phyloP scores from a whole-genome alignment of 2,113 vertebrate genomes.

The Camelus bactrianus region DNA sequence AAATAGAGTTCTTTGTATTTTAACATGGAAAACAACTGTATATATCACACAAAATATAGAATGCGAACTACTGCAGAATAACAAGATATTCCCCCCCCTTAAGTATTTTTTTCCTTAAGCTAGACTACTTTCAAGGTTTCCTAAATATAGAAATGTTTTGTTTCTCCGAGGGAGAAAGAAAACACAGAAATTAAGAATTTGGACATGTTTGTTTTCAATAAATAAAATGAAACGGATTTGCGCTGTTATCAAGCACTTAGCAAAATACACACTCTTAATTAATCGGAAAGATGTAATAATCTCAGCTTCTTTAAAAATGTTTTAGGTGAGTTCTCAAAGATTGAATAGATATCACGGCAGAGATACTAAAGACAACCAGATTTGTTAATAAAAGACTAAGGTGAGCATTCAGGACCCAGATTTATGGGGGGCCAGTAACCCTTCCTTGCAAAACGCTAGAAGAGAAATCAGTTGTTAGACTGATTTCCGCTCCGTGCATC shows the following conservation, averaged over 20 bases:
- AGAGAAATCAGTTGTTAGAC: not conserved
- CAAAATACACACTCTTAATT: not conserved
- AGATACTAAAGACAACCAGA: not conserved
- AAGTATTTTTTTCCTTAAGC: not conserved
- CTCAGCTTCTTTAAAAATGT: not conserved
- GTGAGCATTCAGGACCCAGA: not conserved
- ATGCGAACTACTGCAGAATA: not conserved
- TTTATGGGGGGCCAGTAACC: not conserved
- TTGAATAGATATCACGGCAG: not conserved
- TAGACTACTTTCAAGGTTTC: not conserved
- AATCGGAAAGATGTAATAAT: not conserved
- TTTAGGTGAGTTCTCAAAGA: not conserved
- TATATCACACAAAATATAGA: not conserved
- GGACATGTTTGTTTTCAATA: not conserved
- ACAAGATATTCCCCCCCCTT: not conserved
- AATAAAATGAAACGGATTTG: not conserved
- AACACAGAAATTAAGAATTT: conserved; percentile 4
- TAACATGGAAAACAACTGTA: not conserved
- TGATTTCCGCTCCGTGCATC: not conserved
- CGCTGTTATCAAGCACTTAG: not conserved
- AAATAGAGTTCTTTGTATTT: not conserved
- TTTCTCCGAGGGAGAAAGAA: conserved; percentile 5
- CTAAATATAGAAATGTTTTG: not conserved
- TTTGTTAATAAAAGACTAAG: not conserved
- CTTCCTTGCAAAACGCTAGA: not conserved